Conservation (phyloP, 2,797 vertebrate genomes). For the Fistularia commersonii region DNA sequence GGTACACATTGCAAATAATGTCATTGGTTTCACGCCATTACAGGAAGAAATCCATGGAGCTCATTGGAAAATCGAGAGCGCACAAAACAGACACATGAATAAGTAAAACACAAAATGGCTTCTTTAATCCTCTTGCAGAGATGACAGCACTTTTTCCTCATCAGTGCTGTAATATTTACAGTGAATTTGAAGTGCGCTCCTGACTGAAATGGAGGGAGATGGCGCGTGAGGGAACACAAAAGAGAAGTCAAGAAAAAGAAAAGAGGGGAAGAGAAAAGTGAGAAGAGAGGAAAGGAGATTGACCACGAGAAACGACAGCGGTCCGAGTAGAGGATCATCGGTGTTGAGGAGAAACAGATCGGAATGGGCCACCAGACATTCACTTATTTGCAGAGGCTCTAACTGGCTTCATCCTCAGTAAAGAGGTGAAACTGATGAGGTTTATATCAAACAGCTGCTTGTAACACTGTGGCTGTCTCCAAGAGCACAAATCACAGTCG, state of each 20-base stretch:
- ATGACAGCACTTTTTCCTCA: conserved; percentile 62
- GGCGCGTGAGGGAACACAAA: conserved; percentile 13
- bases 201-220: conserved; percentile 32
- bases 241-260: conserved; percentile 6
- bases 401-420: conserved; percentile 61
- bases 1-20: conserved; percentile 4
- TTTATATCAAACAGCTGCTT: conserved; percentile 66
- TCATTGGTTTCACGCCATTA: conserved; percentile 14
- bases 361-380: conserved; percentile 34
- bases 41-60: conserved; percentile 31
- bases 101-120: conserved; percentile 74
- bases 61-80: conserved; percentile 5
- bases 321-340: conserved; percentile 13
- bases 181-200: conserved; percentile 57
- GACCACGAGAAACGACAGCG: conserved; percentile 35
- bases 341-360: conserved; percentile 28
- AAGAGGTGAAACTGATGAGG: conserved; percentile 70
- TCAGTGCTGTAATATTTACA: conserved; percentile 71
- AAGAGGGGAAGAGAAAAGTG: conserved; percentile 25
- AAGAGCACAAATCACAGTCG: conserved; percentile 61
- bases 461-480: conserved; percentile 43
- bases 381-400: conserved; percentile 66
- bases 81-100: conserved; percentile 54
- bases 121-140: conserved; percentile 58
- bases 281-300: conserved; percentile 12